These are phyloP conservation scores for Halichoeres trimaculatus DNA, from an alignment of 2,113 vertebrate species.

Conservation along the genomic window DNA sequence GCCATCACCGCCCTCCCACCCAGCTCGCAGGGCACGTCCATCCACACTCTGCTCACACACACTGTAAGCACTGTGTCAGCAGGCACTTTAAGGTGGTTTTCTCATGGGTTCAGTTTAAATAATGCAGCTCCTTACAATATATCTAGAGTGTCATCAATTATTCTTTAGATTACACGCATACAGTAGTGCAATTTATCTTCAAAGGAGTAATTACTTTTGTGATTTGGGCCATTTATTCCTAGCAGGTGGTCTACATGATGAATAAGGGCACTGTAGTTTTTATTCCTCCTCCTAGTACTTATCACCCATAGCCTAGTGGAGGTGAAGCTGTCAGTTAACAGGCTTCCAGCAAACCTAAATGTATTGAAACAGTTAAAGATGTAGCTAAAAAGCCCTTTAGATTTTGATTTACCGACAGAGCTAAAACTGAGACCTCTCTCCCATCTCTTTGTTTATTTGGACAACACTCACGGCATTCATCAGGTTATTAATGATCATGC, in stretches of 20 bases:
- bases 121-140: slow-evolving; percentile 32
- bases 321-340: not conserved
- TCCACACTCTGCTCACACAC: slow-evolving; percentile 57
- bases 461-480: slow-evolving; percentile 65
- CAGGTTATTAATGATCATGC: slow-evolving; percentile 78
- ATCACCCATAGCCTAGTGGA: not conserved
- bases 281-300: slow-evolving; percentile 1
- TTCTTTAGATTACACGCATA: slow-evolving; percentile 21
- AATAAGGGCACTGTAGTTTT: slow-evolving; percentile 15
- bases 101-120: slow-evolving; percentile 41
- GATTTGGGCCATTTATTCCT: slow-evolving; percentile 26
- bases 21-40: slow-evolving; percentile 43
- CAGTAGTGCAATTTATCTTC: slow-evolving; percentile 26
- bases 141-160: slow-evolving; percentile 50
- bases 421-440: slow-evolving; percentile 33
- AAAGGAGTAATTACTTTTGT: slow-evolving; percentile 30
- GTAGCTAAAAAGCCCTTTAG: not conserved
- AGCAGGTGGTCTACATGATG: not conserved
- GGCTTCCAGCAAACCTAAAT: not conserved
- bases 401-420: slow-evolving; percentile 46
- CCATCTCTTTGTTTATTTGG: slow-evolving; percentile 81
- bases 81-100: slow-evolving; percentile 51
- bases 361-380: not conserved
- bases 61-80: slow-evolving; percentile 65
- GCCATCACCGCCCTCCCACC: slow-evolving; percentile 37